phyloP scores from a whole-genome alignment of 1,140 invertebrate species.

The Macrobrachium rosenbergii region DNA sequence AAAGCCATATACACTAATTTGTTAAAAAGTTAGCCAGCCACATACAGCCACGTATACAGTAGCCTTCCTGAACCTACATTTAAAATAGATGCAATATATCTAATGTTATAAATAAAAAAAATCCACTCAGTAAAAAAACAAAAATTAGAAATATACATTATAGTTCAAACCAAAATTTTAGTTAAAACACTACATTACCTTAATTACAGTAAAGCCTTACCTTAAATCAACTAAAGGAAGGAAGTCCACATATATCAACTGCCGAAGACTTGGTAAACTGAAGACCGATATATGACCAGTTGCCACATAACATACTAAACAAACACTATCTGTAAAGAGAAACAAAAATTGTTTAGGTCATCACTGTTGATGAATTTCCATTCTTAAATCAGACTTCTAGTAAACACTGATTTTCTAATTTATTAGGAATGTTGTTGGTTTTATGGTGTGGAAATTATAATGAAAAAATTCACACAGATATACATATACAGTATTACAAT shows the following conservation, averaged over 20 bases:
- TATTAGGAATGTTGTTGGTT: no score
- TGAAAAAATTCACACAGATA: no score
- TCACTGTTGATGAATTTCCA: background rate
- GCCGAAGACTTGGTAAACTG: constrained; percentile 92
- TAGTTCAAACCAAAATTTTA: constrained; percentile 13
- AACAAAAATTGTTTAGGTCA: background rate
- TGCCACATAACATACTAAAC: constrained; percentile 92
- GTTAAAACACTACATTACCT: constrained; percentile 35
- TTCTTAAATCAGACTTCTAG: background rate
- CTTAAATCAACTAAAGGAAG: constrained; percentile 93
- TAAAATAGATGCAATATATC: background rate
- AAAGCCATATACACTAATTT: no score
- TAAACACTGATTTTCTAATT: no score
- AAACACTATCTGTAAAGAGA: constrained; percentile 85
- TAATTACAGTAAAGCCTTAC: constrained; percentile 74
- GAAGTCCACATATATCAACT: constrained; percentile 92
- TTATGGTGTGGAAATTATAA: no score
- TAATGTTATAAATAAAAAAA: constrained; percentile 1
- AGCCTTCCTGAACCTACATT: background rate
- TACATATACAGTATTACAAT: no score
- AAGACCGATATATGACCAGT: constrained; percentile 93
- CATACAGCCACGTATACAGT: no score
- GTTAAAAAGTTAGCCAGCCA: no score
- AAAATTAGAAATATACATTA: background rate
- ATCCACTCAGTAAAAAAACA: background rate